Base-by-base conservation (phyloP, 2,797 vertebrate genomes). In the Gymnoscopelus microlampas region DNA sequence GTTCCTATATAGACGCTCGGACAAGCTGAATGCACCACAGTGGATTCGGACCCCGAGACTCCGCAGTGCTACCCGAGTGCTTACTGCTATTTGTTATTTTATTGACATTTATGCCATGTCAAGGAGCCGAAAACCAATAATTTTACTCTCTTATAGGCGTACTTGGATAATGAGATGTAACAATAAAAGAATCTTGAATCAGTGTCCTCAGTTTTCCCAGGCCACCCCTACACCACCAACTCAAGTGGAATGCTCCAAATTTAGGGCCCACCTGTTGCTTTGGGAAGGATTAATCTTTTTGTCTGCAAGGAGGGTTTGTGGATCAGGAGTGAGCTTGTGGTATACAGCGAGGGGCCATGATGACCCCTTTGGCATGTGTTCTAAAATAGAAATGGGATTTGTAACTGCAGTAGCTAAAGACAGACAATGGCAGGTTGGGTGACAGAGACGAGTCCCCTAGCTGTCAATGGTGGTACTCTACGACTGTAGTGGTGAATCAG, bases 311-410 rank as follows among this genome's bases (percentile, higher is more conserved):
- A 54, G 74, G 69, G 73, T 55, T 71, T 56, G 56, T 39, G 70
- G 58, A 60, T 53, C 29, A 3, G 67, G 64, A 63, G 60, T 68
- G 61, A n/a, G 32, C 14, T 32, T 14, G 71, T 56, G 63, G 69
- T 64, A 23, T 35, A 39, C 50, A 73, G 63, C 68, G 65, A 13
- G 23, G 71, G 70, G 63, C 62, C 39, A 44, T 3, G 39, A 53
- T 88, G 92, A 93, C 88, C 91, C 86, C 81, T 84, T 86, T 89
- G 92, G 92, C 90, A 92, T 93, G 90, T 71, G 79, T 84, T 85
- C 89, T 76, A 87, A 94, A 94, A 94, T 93, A 94, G 93, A 87
- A 87, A 44, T 73, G 48, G 77, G 87, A 89, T 92, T 90, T 88
- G 79, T 77, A 61, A 79, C 71, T 47, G 71, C 54, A 67, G 64